Conservation (phyloP, 64 coral and sea anemone genomes). For the Pocillopora damicornis region DNA sequence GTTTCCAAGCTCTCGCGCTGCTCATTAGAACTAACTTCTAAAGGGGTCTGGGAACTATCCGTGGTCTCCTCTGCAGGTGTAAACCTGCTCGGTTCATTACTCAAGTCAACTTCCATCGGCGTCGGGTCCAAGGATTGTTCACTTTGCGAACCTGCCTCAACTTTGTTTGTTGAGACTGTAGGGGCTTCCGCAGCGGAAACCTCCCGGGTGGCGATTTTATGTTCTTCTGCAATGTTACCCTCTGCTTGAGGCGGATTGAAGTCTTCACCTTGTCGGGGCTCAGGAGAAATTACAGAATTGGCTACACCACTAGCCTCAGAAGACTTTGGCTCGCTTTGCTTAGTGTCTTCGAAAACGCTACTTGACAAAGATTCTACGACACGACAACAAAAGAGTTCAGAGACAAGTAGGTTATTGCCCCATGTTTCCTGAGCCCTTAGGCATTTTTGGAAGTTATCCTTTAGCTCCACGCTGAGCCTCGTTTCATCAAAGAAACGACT, state of each 20-base stretch:
- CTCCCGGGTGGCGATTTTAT: background rate
- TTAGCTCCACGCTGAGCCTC: no score
- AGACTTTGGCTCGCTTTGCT: slow-evolving; percentile 1
- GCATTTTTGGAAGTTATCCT: no score
- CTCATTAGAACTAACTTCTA: background rate
- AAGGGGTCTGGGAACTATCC: background rate
- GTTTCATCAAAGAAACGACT: no score
- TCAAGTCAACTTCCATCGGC: slow-evolving; percentile 5
- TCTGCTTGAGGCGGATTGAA: background rate
- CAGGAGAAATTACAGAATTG: background rate
- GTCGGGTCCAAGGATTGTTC: background rate
- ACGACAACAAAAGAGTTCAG: no score
- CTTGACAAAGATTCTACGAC: slow-evolving; percentile 14
- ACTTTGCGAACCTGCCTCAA: background rate
- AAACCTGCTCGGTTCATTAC: background rate
- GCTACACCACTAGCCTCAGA: background rate
- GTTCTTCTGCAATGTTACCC: background rate
- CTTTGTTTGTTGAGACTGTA: background rate
- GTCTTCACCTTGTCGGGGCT: background rate
- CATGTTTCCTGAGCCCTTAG: no score
- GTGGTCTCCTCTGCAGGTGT: background rate
- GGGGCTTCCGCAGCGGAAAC: background rate
- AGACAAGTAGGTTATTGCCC: background rate
- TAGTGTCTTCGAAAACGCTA: slow-evolving; percentile 32
- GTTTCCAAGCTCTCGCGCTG: background rate